Percentiles rank a stretch among this genome's conserved stretches.
These are phyloP conservation scores for Melitaea athalia DNA, from an alignment of 2,888 invertebrate genomes.

Conservation along the genomic window DNA sequence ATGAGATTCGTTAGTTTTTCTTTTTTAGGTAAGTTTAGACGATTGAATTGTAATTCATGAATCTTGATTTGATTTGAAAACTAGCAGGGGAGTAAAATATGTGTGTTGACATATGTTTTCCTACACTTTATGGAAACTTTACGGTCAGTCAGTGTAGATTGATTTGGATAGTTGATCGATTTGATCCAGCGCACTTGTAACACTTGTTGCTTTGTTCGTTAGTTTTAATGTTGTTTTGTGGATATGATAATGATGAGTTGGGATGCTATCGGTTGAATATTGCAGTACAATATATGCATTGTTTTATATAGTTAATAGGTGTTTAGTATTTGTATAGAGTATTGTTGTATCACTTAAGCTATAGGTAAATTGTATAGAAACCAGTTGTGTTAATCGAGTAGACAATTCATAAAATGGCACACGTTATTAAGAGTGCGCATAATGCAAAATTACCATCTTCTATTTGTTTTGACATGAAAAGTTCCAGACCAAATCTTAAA, in stretches of 20 bases:
- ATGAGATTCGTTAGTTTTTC: neutral
- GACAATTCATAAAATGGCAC: neutral
- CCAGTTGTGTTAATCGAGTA: neutral
- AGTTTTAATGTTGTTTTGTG: constrained; percentile 25
- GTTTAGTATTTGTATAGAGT: neutral
- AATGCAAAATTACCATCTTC: no score
- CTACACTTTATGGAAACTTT: constrained; percentile 34
- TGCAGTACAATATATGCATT: constrained; percentile 11
- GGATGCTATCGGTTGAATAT: constrained; percentile 1
- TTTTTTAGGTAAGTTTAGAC: neutral
- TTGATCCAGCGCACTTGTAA: constrained; percentile 24
- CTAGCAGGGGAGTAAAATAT: neutral
- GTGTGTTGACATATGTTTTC: constrained; percentile 31
- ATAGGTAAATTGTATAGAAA: neutral
- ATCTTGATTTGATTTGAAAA: constrained; percentile 15
- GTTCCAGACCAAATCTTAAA: no score
- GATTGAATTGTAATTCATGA: constrained; percentile 17
- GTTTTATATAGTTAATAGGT: constrained; percentile 4
- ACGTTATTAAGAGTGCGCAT: no score
- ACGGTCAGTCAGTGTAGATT: constrained; percentile 34
- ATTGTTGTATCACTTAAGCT: neutral
- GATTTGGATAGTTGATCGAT: constrained; percentile 30
- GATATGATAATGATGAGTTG: constrained; percentile 17
- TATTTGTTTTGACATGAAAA: no score
- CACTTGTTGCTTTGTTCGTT: constrained; percentile 6